These are phyloP conservation scores for Cremastinae sp. DNA, from an alignment of 2,888 invertebrate species.

Conservation along the genomic window DNA sequence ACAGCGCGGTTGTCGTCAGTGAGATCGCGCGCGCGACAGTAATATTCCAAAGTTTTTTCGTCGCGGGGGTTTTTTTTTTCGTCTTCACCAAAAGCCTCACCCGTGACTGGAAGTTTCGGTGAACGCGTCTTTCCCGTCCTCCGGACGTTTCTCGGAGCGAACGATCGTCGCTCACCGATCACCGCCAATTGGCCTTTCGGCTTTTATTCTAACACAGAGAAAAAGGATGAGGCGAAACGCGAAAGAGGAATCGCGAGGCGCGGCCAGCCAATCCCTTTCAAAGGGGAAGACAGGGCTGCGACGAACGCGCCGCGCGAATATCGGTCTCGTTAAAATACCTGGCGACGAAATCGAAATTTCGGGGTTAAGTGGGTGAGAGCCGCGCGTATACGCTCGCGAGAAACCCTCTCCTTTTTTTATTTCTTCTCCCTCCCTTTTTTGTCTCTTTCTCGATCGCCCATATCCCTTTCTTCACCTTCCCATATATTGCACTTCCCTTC, in stretches of 20 bases:
- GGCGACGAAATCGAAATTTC: constrained; percentile 79
- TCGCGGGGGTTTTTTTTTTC: constrained; percentile 16
- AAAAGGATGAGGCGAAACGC: constrained; percentile 13
- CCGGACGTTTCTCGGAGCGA: constrained; percentile 35
- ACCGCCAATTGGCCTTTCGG: constrained; percentile 58
- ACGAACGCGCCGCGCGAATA: constrained; percentile 70
- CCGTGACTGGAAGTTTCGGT: constrained; percentile 6
- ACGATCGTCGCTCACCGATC: constrained; percentile 45
- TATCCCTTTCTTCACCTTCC: background rate
- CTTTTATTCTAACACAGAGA: constrained; percentile 60
- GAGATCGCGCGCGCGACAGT: background rate
- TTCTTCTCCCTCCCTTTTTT: constrained; percentile 31
- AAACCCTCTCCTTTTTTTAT: constrained; percentile 31
- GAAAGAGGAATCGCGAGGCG: constrained; percentile 8
- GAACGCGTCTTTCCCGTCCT: constrained; percentile 34
- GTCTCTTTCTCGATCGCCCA: background rate
- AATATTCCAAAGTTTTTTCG: constrained; percentile 1
- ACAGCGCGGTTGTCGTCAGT: constrained; percentile 42
- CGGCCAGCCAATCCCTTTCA: constrained; percentile 29
- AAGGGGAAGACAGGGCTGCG: constrained; percentile 31
- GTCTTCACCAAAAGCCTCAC: constrained; percentile 12
- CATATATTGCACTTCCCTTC: constrained; percentile 20
- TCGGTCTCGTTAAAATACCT: constrained; percentile 80
- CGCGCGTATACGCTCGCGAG: constrained; percentile 22
- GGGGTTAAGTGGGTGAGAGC: constrained; percentile 72